phyloP scores from a whole-genome alignment of 2,888 invertebrate species.

The Camptogramma bilineatum region DNA sequence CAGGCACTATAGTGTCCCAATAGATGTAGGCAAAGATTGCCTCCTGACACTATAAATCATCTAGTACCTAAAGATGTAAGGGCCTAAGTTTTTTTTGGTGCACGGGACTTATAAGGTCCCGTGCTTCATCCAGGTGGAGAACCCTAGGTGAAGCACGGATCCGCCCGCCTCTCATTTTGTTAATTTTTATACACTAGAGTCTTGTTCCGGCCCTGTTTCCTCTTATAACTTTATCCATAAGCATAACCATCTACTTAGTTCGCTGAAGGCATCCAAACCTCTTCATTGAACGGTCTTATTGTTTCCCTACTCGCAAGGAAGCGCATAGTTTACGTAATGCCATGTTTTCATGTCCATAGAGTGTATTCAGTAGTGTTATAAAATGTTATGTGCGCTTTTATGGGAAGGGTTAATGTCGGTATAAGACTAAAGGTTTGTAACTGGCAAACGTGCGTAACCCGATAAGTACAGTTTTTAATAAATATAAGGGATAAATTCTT shows the following conservation, averaged over 20 bases:
- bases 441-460: background rate
- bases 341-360: conserved; percentile 9
- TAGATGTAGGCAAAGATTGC: too few species aligned
- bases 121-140: too few species aligned
- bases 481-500: background rate
- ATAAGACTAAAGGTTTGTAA: background rate
- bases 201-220: background rate
- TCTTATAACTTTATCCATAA: conserved; percentile 6
- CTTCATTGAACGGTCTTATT: conserved; percentile 32
- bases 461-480: background rate
- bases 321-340: conserved; percentile 17
- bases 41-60: too few species aligned
- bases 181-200: too few species aligned
- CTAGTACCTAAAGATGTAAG: too few species aligned
- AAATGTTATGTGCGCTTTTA: background rate
- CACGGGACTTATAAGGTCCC: too few species aligned
- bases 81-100: too few species aligned
- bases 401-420: background rate
- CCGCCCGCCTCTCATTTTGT: too few species aligned
- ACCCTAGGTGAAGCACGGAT: too few species aligned
- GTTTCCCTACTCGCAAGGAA: conserved; percentile 11
- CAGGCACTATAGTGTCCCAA: too few species aligned
- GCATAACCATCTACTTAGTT: conserved; percentile 17
- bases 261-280: conserved; percentile 27
- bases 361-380: conserved; percentile 5